A percentile compares a stretch with the other conserved stretches of the same genome.
Conservation (phyloP, 1,140 invertebrate species). For the Chironomus tepperi region DNA sequence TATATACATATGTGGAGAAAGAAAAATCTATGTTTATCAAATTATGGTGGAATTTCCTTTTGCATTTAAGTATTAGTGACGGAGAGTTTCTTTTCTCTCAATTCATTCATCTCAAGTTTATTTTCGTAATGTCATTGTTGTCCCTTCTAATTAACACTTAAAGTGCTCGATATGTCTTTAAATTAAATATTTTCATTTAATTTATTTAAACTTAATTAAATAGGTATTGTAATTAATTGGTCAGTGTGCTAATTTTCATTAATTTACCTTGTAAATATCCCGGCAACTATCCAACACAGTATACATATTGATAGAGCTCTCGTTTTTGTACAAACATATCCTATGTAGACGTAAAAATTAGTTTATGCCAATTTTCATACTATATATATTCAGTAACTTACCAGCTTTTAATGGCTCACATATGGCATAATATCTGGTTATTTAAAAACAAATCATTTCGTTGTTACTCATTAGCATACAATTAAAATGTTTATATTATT, state of each 20-base stretch:
- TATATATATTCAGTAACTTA: background rate
- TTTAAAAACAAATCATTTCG: background rate
- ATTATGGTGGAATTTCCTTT: background rate
- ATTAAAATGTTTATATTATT: background rate
- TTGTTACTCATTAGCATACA: background rate
- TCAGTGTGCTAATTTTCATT: background rate
- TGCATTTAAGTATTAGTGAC: background rate
- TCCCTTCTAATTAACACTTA: background rate
- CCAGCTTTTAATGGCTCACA: conserved; percentile 80
- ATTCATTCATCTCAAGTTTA: background rate
- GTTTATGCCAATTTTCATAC: background rate
- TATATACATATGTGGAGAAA: too few species aligned
- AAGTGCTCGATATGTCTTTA: conserved; percentile 1
- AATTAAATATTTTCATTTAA: conserved; percentile 16
- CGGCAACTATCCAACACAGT: conserved; percentile 74
- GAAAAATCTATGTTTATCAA: background rate
- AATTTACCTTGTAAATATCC: conserved; percentile 72
- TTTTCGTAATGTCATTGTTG: background rate
- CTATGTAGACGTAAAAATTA: background rate
- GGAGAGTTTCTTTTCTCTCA: too few species aligned
- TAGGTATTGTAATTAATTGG: too few species aligned
- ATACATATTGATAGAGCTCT: conserved; percentile 74
- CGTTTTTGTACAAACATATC: conserved; percentile 83
- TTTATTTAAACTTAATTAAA: conserved; percentile 1
- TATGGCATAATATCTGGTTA: conserved; percentile 74